These are phyloP conservation scores for Gobius niger DNA, from an alignment of 2,113 vertebrate genomes.

Conservation along the genomic window DNA sequence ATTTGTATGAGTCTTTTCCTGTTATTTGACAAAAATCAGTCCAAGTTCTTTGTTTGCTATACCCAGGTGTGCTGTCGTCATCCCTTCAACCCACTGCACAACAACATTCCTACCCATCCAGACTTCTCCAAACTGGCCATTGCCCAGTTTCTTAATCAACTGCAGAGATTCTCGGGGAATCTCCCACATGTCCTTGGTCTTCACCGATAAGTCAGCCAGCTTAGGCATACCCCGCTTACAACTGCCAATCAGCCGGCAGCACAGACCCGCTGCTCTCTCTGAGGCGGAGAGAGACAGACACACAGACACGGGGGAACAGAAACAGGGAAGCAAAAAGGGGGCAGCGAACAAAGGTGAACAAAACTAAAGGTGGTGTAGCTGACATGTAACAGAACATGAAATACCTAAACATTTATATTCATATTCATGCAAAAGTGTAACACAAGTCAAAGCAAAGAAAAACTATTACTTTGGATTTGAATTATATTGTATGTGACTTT, in stretches of 20 bases:
- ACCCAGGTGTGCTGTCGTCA: conserved; percentile 53
- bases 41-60: conserved; percentile 16
- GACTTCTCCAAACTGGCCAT: conserved; percentile 94
- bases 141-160: conserved; percentile 90
- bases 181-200: conserved; percentile 95
- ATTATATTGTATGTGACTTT: too few relatives aligned
- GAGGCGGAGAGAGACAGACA: conserved; percentile 46
- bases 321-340: conserved; percentile 4
- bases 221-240: conserved; percentile 89
- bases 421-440: conserved; percentile 9
- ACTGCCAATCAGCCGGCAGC: conserved; percentile 87
- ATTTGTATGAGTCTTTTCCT: too few relatives aligned
- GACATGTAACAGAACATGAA: conserved; percentile 29
- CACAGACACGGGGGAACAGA: conserved; percentile 10
- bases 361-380: conserved; percentile 40
- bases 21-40: too few relatives aligned
- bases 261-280: conserved; percentile 88
- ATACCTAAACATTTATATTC: conserved; percentile 14
- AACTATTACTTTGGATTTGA: neutral
- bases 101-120: conserved; percentile 87
- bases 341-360: conserved; percentile 44
- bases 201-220: conserved; percentile 90
- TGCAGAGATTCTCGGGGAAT: conserved; percentile 90
- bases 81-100: conserved; percentile 30
- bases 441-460: neutral